Base-by-base conservation (phyloP, 2,888 invertebrate genomes). In the Bombyx huttoni region DNA sequence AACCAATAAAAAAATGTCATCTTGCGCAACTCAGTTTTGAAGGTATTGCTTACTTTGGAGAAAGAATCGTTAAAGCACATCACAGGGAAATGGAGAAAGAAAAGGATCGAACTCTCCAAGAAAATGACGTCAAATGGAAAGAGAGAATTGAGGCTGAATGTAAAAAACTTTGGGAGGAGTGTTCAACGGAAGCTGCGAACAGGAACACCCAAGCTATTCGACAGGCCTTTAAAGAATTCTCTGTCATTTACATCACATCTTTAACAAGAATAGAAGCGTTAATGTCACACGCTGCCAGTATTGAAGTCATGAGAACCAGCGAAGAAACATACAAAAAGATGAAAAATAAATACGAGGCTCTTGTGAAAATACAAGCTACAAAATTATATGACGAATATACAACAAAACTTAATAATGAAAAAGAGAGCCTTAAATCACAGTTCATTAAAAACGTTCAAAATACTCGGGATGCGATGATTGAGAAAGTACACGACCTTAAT, bases 401-500 rank as follows among this genome's bases (percentile, higher is more conserved):
- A 1, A 62, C 70, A 7, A 76, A 68, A 57, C 56, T 87, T 1
- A 54, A 55, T 7, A 65, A 65, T 8, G 68, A 78, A 56, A 79
- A 80, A 53, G 60, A 52, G 6, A 69, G 53, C 53, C 53, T 74
- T 3, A 86, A 83, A 67, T 52, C 54, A 0, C 46, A 66, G 6
- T 88, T 87, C 54, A 67, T 79, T 13, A 8, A 58, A 33, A 57
- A 70, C 0, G 52, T 84, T 0, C 75, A 81, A 51, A 55, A 58
- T 35, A 46, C 58, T 33, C 68, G 70, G 40, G 64, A 58, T 1
- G 50, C 46, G 0, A 62, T 71, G 58, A 59, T 58, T 9, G 58
- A 65, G n/a, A 60, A 62, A 53, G 49, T 85, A 35, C 85, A 85
- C 53, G 80, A 83, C 52, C 68, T 84, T 10, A 79, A 79, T 13